A percentile compares a stretch with the other conserved stretches of the same genome.
These are phyloP conservation scores for Hoplostethus mediterraneus DNA, from an alignment of 2,797 vertebrate genomes.

Conservation along the genomic window DNA sequence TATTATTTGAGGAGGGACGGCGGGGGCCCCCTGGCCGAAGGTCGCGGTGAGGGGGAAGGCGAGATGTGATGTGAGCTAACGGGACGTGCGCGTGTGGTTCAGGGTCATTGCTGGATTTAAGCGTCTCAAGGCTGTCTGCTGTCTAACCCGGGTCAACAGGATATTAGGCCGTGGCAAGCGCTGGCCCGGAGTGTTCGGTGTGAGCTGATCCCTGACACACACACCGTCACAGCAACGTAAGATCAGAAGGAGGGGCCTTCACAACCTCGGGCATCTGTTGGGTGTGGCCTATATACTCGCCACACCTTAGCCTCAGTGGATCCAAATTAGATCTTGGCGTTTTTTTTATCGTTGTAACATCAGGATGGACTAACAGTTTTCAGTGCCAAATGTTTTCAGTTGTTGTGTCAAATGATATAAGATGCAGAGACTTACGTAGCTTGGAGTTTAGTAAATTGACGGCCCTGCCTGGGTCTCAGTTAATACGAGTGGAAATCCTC, in stretches of 20 bases:
- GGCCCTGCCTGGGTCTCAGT: neutral
- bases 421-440: too few relatives aligned
- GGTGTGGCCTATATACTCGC: neutral
- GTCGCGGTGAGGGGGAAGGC: conserved; percentile 35
- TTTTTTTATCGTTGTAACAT: neutral
- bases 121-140: conserved; percentile 74
- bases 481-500: neutral
- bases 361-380: too few relatives aligned
- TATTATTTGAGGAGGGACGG: neutral
- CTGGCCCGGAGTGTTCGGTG: conserved; percentile 54
- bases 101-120: conserved; percentile 66
- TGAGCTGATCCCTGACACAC: conserved; percentile 66
- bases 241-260: conserved; percentile 12
- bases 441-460: too few relatives aligned
- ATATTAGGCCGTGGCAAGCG: conserved; percentile 70
- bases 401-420: too few relatives aligned
- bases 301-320: neutral
- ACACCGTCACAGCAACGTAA: conserved; percentile 6
- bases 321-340: neutral
- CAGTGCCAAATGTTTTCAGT: too few relatives aligned
- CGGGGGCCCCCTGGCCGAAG: conserved; percentile 11
- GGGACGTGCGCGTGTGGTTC: conserved; percentile 63
- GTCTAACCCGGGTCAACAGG: conserved; percentile 75
- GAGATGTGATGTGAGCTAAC: conserved; percentile 52
- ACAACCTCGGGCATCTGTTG: conserved; percentile 8